A percentile compares a stretch with the other conserved stretches of the same genome.
Evolutionary conservation across 2,113 vertebrate species (phyloP).

Genomic region (Piprites chloris): DNA sequence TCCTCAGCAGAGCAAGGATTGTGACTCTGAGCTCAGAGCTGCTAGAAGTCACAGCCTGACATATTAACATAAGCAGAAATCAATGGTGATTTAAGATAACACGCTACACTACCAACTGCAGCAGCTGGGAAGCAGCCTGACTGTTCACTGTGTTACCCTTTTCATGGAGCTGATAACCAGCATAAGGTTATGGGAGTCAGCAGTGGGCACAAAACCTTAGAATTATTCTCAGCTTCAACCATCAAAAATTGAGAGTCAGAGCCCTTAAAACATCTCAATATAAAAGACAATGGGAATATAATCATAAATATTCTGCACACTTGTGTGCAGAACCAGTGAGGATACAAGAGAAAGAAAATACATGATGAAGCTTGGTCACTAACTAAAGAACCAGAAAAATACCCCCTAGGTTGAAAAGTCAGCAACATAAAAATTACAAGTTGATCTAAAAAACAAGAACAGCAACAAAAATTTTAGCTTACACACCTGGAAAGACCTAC

Average conservation of each 20-base stretch:
- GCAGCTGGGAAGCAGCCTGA: background rate
- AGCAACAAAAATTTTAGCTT: background rate
- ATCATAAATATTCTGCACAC: background rate
- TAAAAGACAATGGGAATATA: background rate
- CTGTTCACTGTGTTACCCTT: background rate
- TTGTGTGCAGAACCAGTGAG: background rate
- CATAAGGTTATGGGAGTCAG: background rate
- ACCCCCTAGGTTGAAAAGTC: background rate
- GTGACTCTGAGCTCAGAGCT: background rate
- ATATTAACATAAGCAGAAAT: conserved; percentile 36
- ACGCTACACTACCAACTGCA: background rate
- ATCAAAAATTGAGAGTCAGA: background rate
- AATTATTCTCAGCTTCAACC: background rate
- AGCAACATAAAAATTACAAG: background rate
- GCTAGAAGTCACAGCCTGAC: conserved; percentile 6
- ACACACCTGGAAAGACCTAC: background rate
- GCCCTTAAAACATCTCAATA: background rate
- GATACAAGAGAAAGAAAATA: background rate
- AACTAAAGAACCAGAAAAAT: background rate
- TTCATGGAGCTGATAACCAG: background rate
- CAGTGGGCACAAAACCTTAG: background rate
- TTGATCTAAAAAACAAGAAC: background rate
- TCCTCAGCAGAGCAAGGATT: background rate
- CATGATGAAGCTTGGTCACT: background rate
- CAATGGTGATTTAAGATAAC: conserved; percentile 35